Conservation (phyloP, 2,888 invertebrate species). For the Hirtodrosophila cameraria region DNA sequence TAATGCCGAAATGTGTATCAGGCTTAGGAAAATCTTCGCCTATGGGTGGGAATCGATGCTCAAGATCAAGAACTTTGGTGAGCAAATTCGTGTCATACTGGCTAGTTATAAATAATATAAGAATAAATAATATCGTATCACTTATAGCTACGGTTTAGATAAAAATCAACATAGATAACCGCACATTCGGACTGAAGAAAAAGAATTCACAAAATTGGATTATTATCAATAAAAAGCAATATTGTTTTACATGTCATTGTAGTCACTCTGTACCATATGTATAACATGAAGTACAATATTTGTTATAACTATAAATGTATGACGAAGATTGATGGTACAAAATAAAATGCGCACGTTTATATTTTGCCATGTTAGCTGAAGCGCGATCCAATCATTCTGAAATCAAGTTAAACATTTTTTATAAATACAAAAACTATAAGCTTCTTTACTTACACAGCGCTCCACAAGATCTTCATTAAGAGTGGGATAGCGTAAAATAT, state of each 20-base stretch:
- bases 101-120: too few relatives aligned
- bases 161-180: too few relatives aligned
- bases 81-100: too few relatives aligned
- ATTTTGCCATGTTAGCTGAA: constrained; percentile 37
- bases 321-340: constrained; percentile 11
- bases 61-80: too few relatives aligned
- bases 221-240: too few relatives aligned
- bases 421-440: rapidly evolving
- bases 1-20: too few relatives aligned
- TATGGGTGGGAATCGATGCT: too few relatives aligned
- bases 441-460: constrained; percentile 21
- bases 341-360: constrained; percentile 7
- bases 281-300: constrained; percentile 28
- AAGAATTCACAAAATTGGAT: too few relatives aligned
- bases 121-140: too few relatives aligned
- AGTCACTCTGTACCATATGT: constrained; percentile 42
- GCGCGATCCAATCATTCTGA: constrained; percentile 34
- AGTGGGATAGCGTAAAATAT: constrained; percentile 9
- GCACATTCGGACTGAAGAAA: too few relatives aligned
- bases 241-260: not conserved
- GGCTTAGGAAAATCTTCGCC: too few relatives aligned
- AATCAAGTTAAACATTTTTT: not conserved
- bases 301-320: constrained; percentile 14
- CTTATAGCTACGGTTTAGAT: too few relatives aligned
- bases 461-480: constrained; percentile 4